phyloP scores from a whole-genome alignment of 2,888 invertebrate species.

The Patella pellucida region DNA sequence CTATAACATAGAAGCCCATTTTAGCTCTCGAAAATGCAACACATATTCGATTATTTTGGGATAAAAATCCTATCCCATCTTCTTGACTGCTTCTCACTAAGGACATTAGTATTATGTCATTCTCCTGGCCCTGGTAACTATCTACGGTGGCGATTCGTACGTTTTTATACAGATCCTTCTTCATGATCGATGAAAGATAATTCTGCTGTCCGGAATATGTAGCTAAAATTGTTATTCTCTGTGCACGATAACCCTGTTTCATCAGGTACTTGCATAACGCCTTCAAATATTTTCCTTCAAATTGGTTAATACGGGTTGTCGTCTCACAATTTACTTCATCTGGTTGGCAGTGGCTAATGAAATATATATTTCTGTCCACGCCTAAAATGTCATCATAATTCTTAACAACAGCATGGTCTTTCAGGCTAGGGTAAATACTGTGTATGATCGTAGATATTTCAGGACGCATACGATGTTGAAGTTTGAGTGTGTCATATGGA shows the following conservation, averaged over 20 bases:
- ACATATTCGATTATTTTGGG: conserved; percentile 63
- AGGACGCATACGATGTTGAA: conserved; percentile 74
- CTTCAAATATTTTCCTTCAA: conserved; percentile 57
- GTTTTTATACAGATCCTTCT: conserved; percentile 42
- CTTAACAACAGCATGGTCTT: conserved; percentile 57
- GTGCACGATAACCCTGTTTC: conserved; percentile 59
- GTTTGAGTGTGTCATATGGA: conserved; percentile 76
- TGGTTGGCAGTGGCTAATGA: conserved; percentile 55
- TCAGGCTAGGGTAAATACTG: conserved; percentile 59
- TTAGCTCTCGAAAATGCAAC: conserved; percentile 69
- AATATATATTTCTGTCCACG: conserved; percentile 57
- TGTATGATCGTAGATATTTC: conserved; percentile 62
- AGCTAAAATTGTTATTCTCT: conserved; percentile 64
- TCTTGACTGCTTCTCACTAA: conserved; percentile 64
- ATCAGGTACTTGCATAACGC: conserved; percentile 59
- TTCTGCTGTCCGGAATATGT: conserved; percentile 65
- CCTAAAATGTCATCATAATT: conserved; percentile 52
- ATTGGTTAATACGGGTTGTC: conserved; percentile 56
- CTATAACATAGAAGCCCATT: conserved; percentile 66
- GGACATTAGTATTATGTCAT: conserved; percentile 69
- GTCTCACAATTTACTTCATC: conserved; percentile 53
- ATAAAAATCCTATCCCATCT: conserved; percentile 64
- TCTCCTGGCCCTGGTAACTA: conserved; percentile 70
- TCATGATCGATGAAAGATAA: conserved; percentile 45
- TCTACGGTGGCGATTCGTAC: conserved; percentile 61